Evolutionary conservation across 2,797 vertebrate genomes (phyloP).

Genomic region (Onychomys arenicola): DNA sequence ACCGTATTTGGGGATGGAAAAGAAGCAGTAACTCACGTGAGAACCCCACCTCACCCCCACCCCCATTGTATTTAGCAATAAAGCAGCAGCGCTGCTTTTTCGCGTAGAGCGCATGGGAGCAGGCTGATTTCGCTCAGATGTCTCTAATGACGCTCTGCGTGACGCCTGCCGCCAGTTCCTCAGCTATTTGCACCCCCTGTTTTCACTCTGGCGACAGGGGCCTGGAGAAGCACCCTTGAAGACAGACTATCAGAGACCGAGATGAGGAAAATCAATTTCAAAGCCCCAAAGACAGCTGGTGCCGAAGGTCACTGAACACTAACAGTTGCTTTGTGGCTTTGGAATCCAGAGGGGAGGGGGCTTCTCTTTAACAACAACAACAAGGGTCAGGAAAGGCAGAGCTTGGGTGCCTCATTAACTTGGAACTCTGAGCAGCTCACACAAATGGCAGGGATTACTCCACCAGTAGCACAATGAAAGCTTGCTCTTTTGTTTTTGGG

Average conservation of each 20-base stretch:
- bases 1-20: constrained; percentile 67
- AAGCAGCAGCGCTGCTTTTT: not conserved
- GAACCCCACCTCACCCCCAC: not conserved
- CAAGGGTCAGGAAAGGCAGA: not conserved
- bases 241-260: constrained; percentile 59
- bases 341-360: constrained; percentile 53
- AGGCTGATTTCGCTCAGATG: constrained; percentile 53
- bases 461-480: not conserved
- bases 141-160: constrained; percentile 36
- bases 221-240: constrained; percentile 39
- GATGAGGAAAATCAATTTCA: constrained; percentile 71
- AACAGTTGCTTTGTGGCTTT: constrained; percentile 64
- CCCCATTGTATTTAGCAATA: constrained; percentile 1
- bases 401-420: not conserved
- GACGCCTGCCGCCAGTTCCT: constrained; percentile 50
- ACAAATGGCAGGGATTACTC: not conserved
- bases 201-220: not conserved
- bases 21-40: constrained; percentile 13
- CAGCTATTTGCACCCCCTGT: not conserved
- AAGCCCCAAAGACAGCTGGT: constrained; percentile 66
- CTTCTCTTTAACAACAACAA: constrained; percentile 52
- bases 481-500: not conserved
- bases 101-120: not conserved
- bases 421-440: not conserved
- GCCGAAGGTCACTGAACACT: constrained; percentile 52